These are phyloP conservation scores for Sycophila sp. DNA, from an alignment of 1,140 invertebrate species.

Conservation along the genomic window DNA sequence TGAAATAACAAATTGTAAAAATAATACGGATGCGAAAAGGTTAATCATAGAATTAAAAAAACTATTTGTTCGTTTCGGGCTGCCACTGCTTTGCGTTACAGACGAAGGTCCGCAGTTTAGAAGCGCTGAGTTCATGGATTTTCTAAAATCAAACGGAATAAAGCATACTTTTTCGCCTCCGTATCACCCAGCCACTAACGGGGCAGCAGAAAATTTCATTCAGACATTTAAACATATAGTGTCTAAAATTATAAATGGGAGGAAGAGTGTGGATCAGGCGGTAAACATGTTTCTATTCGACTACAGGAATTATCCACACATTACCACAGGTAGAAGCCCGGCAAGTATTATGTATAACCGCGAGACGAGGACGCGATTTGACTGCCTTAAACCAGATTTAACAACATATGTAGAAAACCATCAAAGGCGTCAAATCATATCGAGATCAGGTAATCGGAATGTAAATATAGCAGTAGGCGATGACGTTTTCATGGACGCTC, in stretches of 20 bases:
- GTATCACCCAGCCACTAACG: conserved; percentile 51
- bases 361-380: no score
- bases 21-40: conserved; percentile 7
- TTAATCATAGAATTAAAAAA: conserved; percentile 38
- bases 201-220: no score
- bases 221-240: conserved; percentile 52
- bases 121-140: conserved; percentile 42
- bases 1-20: conserved; percentile 6
- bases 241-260: conserved; percentile 21
- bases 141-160: conserved; percentile 34
- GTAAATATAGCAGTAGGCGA: background rate
- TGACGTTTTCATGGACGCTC: background rate
- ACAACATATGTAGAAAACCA: no score
- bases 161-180: conserved; percentile 46
- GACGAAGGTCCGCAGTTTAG: conserved; percentile 47
- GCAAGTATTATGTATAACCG: conserved; percentile 7
- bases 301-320: conserved; percentile 21
- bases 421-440: no score
- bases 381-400: no score
- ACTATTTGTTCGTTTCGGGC: conserved; percentile 34
- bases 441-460: no score
- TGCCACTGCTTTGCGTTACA: conserved; percentile 41
- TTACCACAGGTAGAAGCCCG: conserved; percentile 19
- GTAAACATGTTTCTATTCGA: conserved; percentile 13
- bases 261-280: conserved; percentile 14